Evolutionary conservation across 2,797 vertebrate species (phyloP).

Genomic region (Oreonectes daqikongensis): DNA sequence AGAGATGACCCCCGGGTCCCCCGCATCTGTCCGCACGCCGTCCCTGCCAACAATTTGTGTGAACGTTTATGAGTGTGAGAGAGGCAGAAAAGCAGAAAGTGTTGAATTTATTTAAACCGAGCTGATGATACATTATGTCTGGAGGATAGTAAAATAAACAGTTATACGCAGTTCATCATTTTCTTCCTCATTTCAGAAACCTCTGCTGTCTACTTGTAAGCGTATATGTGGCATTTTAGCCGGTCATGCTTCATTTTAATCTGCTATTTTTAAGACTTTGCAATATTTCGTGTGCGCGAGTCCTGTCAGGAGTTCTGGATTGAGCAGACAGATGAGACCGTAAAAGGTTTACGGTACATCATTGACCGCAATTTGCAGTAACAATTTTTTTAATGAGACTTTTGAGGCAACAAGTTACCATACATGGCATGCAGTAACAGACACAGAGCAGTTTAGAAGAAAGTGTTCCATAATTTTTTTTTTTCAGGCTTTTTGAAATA

Average conservation of each 20-base stretch:
- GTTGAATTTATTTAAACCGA: slow-evolving; percentile 57
- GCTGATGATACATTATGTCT: slow-evolving; percentile 56
- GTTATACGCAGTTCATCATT: slow-evolving; percentile 49
- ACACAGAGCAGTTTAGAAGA: neutral
- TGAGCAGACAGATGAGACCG: neutral
- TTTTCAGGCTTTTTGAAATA: neutral
- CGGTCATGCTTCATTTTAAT: slow-evolving; percentile 58
- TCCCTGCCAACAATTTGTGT: slow-evolving; percentile 30
- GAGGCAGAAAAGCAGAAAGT: slow-evolving; percentile 38
- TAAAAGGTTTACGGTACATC: neutral
- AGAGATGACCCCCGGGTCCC: slow-evolving; percentile 23
- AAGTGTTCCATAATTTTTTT: neutral
- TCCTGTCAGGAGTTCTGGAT: neutral
- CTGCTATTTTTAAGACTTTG: slow-evolving; percentile 42
- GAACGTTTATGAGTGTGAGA: slow-evolving; percentile 43
- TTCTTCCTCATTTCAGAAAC: slow-evolving; percentile 50
- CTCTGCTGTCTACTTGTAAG: slow-evolving; percentile 34
- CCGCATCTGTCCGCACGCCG: slow-evolving; percentile 36
- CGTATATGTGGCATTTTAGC: slow-evolving; percentile 61
- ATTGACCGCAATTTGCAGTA: neutral
- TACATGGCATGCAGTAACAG: neutral
- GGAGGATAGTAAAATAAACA: slow-evolving; percentile 56
- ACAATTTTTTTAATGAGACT: neutral
- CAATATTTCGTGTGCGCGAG: slow-evolving; percentile 1
- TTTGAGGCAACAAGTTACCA: neutral